Percentiles rank a stretch among this genome's conserved stretches.
Evolutionary conservation across 1,140 invertebrate species (phyloP).

Genomic region (Solenopsis fugax): DNA sequence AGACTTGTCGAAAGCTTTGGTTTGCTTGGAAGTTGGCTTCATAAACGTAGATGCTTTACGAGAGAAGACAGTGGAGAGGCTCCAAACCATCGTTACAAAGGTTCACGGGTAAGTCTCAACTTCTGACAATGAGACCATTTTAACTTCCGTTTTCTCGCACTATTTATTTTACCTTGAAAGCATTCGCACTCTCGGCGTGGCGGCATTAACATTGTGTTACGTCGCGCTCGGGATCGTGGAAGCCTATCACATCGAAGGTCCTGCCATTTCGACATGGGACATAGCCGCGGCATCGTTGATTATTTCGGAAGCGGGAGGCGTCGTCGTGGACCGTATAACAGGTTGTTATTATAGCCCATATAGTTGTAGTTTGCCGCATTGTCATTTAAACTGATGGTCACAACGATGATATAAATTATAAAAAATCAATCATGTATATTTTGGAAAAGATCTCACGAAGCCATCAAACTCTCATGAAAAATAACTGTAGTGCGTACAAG

Average conservation of each 20-base stretch:
- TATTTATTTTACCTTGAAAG: conserved; percentile 82
- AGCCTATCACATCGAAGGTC: conserved; percentile 92
- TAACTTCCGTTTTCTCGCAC: not conserved
- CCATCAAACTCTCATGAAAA: not conserved
- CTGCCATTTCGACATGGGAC: conserved; percentile 93
- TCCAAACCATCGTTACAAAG: conserved; percentile 75
- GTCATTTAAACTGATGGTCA: not conserved
- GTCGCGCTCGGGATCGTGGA: conserved; percentile 91
- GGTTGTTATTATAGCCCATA: conserved; percentile 77
- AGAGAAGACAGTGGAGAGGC: conserved; percentile 80
- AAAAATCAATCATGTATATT: not conserved
- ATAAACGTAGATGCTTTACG: conserved; percentile 80
- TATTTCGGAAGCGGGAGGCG: conserved; percentile 92
- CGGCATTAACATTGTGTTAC: conserved; percentile 91
- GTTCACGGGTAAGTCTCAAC: conserved; percentile 79
- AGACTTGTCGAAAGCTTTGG: conserved; percentile 81
- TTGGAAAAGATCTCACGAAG: not conserved
- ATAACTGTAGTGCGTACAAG: not conserved
- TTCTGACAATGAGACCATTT: not conserved
- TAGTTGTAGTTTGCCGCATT: not conserved
- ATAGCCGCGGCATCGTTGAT: conserved; percentile 92
- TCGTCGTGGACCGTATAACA: conserved; percentile 91
- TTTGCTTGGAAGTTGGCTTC: conserved; percentile 82
- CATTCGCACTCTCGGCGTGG: conserved; percentile 91
- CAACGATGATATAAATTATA: not conserved